Evolutionary conservation across 2,113 vertebrate species (phyloP).

Genomic region (Microtus richardsoni): DNA sequence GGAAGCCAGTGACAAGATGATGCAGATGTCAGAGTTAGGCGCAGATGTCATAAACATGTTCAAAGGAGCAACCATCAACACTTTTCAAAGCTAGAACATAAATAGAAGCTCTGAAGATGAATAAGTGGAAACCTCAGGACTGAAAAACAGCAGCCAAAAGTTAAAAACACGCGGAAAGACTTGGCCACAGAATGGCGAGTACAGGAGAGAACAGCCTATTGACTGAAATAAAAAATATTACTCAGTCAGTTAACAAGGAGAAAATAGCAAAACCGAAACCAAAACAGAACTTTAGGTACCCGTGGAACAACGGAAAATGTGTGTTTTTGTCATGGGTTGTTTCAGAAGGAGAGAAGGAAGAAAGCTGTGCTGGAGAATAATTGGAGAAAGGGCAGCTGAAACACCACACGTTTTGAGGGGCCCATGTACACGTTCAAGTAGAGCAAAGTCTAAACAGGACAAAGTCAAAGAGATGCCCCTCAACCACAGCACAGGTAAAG

Average conservation of each 20-base stretch:
- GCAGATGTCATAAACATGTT: conserved; percentile 14
- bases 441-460: neutral
- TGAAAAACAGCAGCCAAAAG: neutral
- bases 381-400: neutral
- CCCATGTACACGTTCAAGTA: neutral
- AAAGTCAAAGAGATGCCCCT: neutral
- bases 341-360: neutral
- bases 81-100: neutral
- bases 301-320: neutral
- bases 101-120: conserved; percentile 36
- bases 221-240: neutral
- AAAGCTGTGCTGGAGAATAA: neutral
- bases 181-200: conserved; percentile 16
- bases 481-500: neutral
- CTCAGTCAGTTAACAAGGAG: neutral
- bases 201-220: neutral
- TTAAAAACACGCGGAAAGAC: neutral
- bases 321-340: neutral
- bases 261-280: neutral
- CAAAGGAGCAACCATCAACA: neutral
- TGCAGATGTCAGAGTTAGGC: conserved; percentile 7
- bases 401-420: neutral
- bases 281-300: neutral
- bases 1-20: neutral
- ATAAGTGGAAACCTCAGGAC: conserved; percentile 25